Conservation (phyloP, 2,888 invertebrate genomes). For the Stegophylla sp. region DNA sequence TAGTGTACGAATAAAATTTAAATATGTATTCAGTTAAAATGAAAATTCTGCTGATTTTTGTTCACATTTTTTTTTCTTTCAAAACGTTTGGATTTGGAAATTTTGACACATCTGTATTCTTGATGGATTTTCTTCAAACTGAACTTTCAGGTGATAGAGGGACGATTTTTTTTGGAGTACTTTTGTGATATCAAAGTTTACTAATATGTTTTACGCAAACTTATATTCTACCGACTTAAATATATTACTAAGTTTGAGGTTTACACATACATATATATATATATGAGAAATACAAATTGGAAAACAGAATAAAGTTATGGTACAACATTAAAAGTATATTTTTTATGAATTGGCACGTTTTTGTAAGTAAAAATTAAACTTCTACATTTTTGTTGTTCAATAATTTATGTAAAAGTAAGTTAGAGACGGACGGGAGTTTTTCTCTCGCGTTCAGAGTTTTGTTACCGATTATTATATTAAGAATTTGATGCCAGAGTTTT, state of each 20-base stretch:
- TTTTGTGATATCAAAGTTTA: not conserved
- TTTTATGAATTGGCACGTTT: not conserved
- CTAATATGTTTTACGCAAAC: not conserved
- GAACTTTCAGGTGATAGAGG: not conserved
- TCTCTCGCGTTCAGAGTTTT: not conserved
- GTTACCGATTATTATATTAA: no score
- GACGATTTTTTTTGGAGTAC: not conserved
- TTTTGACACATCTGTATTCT: no score
- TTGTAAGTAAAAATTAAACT: not conserved
- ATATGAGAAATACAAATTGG: not conserved
- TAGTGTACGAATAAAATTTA: no score
- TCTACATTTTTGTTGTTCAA: not conserved
- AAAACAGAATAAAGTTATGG: not conserved
- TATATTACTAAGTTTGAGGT: not conserved
- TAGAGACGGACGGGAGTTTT: not conserved
- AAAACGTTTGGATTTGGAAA: no score
- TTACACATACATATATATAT: no score
- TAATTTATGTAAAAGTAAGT: not conserved
- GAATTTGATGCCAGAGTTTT: no score
- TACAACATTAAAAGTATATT: not conserved
- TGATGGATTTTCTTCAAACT: no score
- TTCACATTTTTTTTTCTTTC: no score
- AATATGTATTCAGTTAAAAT: no score
- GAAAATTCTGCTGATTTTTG: no score
- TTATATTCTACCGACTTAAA: not conserved